These are phyloP conservation scores for Amphiura filiformis DNA, from an alignment of 35 echinoderm and acorn worm genomes.

Conservation along the genomic window DNA sequence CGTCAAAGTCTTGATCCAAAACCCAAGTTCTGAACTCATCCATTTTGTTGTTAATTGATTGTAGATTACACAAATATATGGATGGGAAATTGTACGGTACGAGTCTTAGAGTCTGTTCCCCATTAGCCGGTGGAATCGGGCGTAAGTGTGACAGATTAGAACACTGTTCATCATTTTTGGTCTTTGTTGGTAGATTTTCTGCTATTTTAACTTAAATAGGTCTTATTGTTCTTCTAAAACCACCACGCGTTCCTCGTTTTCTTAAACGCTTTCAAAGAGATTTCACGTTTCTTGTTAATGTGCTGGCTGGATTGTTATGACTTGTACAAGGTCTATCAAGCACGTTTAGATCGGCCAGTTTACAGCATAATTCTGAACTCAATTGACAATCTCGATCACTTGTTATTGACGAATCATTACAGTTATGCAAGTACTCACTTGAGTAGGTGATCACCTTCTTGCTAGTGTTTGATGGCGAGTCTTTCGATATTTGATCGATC, in stretches of 20 bases:
- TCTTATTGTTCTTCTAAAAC: neutral
- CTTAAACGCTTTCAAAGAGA: neutral
- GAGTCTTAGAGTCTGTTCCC: neutral
- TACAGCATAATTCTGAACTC: neutral
- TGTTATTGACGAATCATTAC: neutral
- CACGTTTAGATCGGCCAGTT: neutral
- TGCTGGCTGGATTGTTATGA: neutral
- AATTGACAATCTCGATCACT: neutral
- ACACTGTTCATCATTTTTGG: too few species aligned
- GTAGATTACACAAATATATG: neutral
- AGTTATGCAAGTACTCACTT: neutral
- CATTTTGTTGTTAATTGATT: too few species aligned
- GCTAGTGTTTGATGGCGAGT: neutral
- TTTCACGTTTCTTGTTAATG: neutral
- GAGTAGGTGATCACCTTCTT: neutral
- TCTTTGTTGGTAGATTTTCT: too few species aligned
- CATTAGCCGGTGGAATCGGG: neutral
- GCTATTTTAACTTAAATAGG: neutral
- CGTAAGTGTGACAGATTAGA: too few species aligned
- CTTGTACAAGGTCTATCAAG: neutral
- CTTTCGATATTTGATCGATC: neutral
- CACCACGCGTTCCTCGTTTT: neutral
- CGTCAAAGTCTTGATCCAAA: too few species aligned
- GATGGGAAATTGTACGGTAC: constrained; percentile 21
- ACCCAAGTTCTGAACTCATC: too few species aligned